Evolutionary conservation across 2,113 vertebrate genomes (phyloP), one percentile per base, ranked within the genome.

Genomic region (Nymphicus hollandicus): DNA sequence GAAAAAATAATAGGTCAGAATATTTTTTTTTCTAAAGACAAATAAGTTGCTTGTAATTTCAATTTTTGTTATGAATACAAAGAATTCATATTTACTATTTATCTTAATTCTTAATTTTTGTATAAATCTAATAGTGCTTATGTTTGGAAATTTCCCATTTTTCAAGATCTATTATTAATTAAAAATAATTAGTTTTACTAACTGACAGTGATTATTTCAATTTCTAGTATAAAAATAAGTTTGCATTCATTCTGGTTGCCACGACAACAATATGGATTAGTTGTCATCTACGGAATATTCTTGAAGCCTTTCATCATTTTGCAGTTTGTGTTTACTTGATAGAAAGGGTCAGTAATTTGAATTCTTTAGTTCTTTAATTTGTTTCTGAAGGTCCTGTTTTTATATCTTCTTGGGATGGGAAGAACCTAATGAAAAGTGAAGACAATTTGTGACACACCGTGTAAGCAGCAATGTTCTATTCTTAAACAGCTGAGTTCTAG

Each of bases 141-240:
- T 0, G 0, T 44, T 82, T 79, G 31, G 17, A 89, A 95, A 52
- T 47, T 29, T 65, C 44, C n/a, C 77, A 23, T 3, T 65, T 91
- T 87, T 90, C 35, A 82, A 86, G 29, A 79, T 19, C 68, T 89
- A 91, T 60, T 81, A 88, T 80, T 86, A 95, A 96, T 95, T 97
- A 91, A 92, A 96, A 85, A 46, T 82, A 91, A 95, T 95, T 96
- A 81, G 12, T 72, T 97, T 96, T 92, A 81, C 61, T 82, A 90
- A 70, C 87, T 97, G 95, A 94, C 82, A 97, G 46, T 86, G 84
- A 93, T 87, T 60, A 93, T 97, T 97, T 94, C 91, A 87, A 95
- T 91, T 94, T 96, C 84, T 95, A 70, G 91, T 88, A 66, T 88
- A 97, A 96, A 95, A 84, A 95, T 93, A 95, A 94, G 63, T 95